Evolutionary conservation across 2,888 invertebrate species (phyloP), one percentile per base, ranked within the genome.

Genomic region (Gortyna flavago): DNA sequence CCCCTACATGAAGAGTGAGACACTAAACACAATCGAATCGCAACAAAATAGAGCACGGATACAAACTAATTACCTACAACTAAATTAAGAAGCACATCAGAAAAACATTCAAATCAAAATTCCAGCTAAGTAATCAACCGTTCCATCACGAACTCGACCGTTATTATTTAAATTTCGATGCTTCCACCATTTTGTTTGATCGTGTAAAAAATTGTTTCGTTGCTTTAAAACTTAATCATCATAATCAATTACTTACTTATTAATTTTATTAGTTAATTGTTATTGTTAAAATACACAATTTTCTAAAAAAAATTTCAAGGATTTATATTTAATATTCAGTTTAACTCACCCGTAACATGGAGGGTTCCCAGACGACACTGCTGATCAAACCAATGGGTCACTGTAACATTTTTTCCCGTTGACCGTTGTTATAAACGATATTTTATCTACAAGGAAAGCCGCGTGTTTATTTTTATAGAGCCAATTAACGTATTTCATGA

Each of bases 381-480:
- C 62, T n/a, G 68, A 38, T 67, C 62, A 75, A 54, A 82, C 78
- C 79, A 70, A 76, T 73, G 76, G 62, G 38, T 76, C 86, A 83
- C 83, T 69, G 62, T 85, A 85, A 85, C 66, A 16, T 70, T 72
- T 81, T 81, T 79, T 71, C 80, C 77, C 5, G n/a, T 25, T 21
- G 62, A 25, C 62, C 32, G 64, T 64, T 68, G 85, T 84, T 89
- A 92, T 95, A 95, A 95, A 93, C 89, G 88, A 81, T 44, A 81
- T 90, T 87, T 95, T 95, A 95, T 95, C 95, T 95, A 95, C 83
- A 90, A 95, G 96, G 96, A 96, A 96, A 96, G 95, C 94, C 95
- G 81, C 92, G 89, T 85, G 85, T 90, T 92, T 92, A 92, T 88
- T 91, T 91, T 85, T 86, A 88, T 85, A 81, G 85, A 81, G 77